These are phyloP conservation scores for Clavelina lepadiformis DNA, from an alignment of 23 tunicate species.

Conservation along the genomic window DNA sequence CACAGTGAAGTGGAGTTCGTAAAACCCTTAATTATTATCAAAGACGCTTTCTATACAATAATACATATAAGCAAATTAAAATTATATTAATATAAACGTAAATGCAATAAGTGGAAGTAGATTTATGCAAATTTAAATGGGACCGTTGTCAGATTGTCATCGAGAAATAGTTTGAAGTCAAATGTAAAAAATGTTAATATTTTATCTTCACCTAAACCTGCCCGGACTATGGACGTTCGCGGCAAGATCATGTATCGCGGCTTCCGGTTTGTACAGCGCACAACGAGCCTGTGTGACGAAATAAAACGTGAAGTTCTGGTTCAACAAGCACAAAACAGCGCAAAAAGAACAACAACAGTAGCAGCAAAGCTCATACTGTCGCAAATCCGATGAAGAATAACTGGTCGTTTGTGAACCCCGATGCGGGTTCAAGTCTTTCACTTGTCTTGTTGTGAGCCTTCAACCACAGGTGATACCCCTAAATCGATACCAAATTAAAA, in stretches of 20 bases:
- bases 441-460: conserved; percentile 40
- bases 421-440: conserved; percentile 67
- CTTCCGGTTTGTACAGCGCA: conserved; percentile 38
- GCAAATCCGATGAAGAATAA: conserved; percentile 92
- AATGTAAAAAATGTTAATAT: no score
- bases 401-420: conserved; percentile 88
- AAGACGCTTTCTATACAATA: no score
- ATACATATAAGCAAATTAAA: no score
- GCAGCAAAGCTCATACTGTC: conserved; percentile 31
- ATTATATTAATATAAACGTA: no score
- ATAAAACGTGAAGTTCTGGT: conserved; percentile 1
- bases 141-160: no score
- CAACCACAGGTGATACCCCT: conserved; percentile 81
- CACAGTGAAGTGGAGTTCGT: no score
- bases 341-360: no score
- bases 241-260: conserved; percentile 17
- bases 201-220: conserved; percentile 64
- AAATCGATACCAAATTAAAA: background rate
- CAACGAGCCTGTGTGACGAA: conserved; percentile 63
- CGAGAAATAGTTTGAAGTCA: no score
- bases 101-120: no score
- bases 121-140: no score
- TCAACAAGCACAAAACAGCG: no score
- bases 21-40: no score
- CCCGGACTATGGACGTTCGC: conserved; percentile 71